These are phyloP conservation scores for Brachynemurus nebulosus DNA, from an alignment of 2,888 invertebrate genomes.

Conservation along the genomic window DNA sequence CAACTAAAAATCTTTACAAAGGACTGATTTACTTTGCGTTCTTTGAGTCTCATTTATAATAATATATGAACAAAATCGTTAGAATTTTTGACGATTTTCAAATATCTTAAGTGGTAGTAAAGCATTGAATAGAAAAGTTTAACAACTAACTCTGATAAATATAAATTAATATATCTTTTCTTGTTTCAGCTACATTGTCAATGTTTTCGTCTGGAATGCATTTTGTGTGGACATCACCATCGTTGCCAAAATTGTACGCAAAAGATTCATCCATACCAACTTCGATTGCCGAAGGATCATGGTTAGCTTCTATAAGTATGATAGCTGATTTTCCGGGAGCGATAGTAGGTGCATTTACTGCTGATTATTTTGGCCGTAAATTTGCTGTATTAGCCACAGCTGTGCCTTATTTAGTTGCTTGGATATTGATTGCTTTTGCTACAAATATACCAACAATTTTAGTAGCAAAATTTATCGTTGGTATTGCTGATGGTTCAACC, in stretches of 20 bases:
- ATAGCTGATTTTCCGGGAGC: conserved; percentile 44
- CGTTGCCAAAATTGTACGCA: conserved; percentile 31
- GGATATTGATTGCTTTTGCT: conserved; percentile 41
- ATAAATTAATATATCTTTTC: background rate
- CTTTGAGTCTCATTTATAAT: background rate
- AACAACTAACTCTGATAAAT: too few relatives aligned
- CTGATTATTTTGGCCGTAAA: conserved; percentile 45
- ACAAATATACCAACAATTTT: conserved; percentile 38
- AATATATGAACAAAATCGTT: background rate
- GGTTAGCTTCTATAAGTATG: conserved; percentile 44
- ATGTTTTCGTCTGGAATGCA: conserved; percentile 2
- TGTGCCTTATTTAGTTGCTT: conserved; percentile 40
- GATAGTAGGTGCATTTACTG: conserved; percentile 42
- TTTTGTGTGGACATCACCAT: conserved; percentile 38
- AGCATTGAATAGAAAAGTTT: background rate
- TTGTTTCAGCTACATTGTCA: conserved; percentile 1
- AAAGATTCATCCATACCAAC: conserved; percentile 32
- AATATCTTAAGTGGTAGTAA: background rate
- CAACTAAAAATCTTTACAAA: background rate
- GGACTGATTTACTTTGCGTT: background rate
- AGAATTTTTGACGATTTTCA: background rate
- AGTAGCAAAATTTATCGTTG: conserved; percentile 41
- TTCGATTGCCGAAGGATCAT: conserved; percentile 33
- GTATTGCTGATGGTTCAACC: conserved; percentile 32
- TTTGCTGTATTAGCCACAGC: conserved; percentile 40